phyloP scores from a whole-genome alignment of 2,797 vertebrate genomes.

The Hylomyscus alleni region DNA sequence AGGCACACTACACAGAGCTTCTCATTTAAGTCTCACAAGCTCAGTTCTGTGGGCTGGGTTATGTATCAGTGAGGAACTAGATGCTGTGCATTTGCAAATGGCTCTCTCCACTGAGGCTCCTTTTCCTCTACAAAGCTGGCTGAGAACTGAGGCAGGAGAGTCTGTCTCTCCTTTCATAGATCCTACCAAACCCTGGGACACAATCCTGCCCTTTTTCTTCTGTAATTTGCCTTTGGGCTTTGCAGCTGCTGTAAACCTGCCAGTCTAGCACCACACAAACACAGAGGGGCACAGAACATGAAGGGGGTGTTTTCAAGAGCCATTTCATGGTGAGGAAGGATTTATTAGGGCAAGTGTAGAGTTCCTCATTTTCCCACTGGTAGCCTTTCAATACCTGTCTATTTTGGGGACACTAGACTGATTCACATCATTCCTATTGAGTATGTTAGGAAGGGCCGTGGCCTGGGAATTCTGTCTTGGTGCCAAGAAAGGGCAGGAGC shows the following conservation, averaged over 20 bases:
- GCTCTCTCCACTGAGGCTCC: background rate
- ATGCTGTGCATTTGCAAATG: background rate
- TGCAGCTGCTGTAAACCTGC: background rate
- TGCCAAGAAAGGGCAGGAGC: slow-evolving; percentile 74
- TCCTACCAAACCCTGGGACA: background rate
- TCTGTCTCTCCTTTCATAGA: background rate
- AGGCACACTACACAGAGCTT: background rate
- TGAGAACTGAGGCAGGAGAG: background rate
- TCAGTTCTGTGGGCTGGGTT: background rate
- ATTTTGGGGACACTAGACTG: slow-evolving; percentile 49
- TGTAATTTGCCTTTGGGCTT: background rate
- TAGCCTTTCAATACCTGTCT: slow-evolving; percentile 72
- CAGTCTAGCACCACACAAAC: slow-evolving; percentile 30
- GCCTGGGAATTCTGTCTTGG: slow-evolving; percentile 75
- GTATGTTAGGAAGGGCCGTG: slow-evolving; percentile 8
- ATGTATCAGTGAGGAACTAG: slow-evolving; percentile 2
- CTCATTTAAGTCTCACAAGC: background rate
- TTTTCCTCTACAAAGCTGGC: background rate
- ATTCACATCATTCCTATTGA: slow-evolving; percentile 50
- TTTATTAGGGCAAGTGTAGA: slow-evolving; percentile 72
- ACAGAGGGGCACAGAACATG: background rate
- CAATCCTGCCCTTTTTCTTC: background rate
- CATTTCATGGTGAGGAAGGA: slow-evolving; percentile 45
- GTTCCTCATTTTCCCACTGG: slow-evolving; percentile 76
- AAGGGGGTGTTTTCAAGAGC: slow-evolving; percentile 9